Evolutionary conservation across 2,113 vertebrate genomes (phyloP).

Genomic region (Ivindomyrus marchei): DNA sequence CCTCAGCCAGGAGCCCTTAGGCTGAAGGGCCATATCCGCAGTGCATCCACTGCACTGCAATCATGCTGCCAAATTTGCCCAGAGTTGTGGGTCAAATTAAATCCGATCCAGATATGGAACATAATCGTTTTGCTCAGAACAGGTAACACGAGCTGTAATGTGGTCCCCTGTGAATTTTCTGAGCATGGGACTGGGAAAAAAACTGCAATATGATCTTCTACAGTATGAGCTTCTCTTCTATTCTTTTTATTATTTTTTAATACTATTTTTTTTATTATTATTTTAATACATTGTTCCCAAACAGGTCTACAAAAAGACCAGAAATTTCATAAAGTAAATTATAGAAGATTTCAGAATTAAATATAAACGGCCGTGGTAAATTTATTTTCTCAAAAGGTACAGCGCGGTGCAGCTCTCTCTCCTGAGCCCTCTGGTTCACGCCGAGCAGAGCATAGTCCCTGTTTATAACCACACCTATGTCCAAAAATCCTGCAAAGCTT

Average conservation of each 20-base stretch:
- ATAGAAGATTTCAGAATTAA: background rate
- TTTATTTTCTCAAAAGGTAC: background rate
- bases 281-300: background rate
- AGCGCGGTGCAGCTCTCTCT: background rate
- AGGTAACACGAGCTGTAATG: background rate
- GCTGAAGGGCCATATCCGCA: background rate
- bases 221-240: background rate
- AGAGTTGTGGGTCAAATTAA: slow-evolving; percentile 3
- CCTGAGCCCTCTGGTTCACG: background rate
- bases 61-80: background rate
- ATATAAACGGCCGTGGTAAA: background rate
- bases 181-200: background rate
- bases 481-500: background rate
- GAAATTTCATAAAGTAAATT: background rate
- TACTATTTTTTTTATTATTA: background rate
- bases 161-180: background rate
- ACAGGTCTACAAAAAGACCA: background rate
- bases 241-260: background rate
- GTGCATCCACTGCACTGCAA: background rate
- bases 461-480: background rate
- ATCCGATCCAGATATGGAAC: background rate
- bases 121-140: background rate
- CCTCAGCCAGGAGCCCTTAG: background rate
- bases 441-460: background rate
- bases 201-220: background rate